These are phyloP conservation scores for Taeniopygia guttata DNA, from an alignment of 2,797 vertebrate species.

Conservation along the genomic window DNA sequence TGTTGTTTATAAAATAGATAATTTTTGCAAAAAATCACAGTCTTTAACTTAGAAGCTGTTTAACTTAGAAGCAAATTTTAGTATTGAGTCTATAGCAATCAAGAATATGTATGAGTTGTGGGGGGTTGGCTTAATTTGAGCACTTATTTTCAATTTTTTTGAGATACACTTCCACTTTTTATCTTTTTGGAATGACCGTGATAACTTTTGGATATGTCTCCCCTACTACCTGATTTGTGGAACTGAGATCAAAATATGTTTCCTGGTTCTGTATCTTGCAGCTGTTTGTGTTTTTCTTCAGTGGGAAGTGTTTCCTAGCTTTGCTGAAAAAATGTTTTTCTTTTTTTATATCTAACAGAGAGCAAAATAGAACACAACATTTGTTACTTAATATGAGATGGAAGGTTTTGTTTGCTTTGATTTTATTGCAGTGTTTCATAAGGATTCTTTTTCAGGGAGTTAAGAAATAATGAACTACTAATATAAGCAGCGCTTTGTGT, in stretches of 20 bases:
- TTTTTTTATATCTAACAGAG: neutral
- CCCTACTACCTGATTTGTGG: neutral
- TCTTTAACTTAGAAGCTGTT: too few species aligned
- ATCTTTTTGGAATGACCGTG: neutral
- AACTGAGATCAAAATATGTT: neutral
- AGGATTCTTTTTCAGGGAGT: neutral
- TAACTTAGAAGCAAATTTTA: neutral
- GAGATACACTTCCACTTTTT: neutral
- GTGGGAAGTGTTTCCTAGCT: neutral
- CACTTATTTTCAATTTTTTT: neutral
- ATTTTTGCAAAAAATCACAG: neutral
- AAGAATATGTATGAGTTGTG: neutral
- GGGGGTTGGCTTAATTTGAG: fast-evolving
- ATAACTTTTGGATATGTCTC: neutral
- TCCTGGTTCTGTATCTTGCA: neutral
- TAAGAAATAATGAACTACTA: neutral
- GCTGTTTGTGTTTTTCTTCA: neutral
- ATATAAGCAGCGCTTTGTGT: neutral
- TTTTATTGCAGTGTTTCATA: neutral
- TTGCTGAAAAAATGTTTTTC: neutral
- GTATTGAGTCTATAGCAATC: neutral
- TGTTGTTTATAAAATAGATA: neutral
- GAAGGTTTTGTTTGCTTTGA: neutral
- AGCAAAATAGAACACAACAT: neutral
- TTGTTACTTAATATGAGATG: neutral